Conservation (phyloP, 2,113 vertebrate species). For the Platysternon megacephalum region DNA sequence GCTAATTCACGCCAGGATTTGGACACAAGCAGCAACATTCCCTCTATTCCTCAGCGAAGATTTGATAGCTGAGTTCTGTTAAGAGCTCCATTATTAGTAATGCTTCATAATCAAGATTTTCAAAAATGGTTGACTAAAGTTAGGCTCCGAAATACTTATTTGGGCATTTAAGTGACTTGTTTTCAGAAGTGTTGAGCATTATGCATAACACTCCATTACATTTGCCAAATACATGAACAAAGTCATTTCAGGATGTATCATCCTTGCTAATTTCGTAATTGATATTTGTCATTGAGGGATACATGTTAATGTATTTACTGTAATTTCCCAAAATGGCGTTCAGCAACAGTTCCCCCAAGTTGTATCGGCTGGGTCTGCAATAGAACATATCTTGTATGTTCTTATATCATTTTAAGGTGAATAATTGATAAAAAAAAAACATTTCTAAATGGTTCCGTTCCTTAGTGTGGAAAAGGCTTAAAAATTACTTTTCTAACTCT, state of each 20-base stretch:
- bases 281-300: neutral
- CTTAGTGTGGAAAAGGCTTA: neutral
- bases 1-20: neutral
- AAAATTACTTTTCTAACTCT: neutral
- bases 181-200: neutral
- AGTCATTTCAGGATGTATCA: neutral
- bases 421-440: neutral
- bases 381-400: neutral
- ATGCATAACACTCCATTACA: neutral
- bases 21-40: neutral
- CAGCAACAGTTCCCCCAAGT: neutral
- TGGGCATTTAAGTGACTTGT: neutral
- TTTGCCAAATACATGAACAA: neutral
- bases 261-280: neutral
- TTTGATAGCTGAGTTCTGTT: neutral
- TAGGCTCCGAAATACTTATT: neutral
- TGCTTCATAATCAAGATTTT: neutral
- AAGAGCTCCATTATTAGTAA: neutral
- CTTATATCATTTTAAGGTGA: neutral
- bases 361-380: neutral
- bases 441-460: too few relatives aligned
- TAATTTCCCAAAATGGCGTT: neutral
- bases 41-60: neutral
- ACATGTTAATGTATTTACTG: neutral
- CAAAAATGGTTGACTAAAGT: neutral